These are phyloP conservation scores for Crocallis elinguaria DNA, from an alignment of 2,888 invertebrate genomes.

Conservation along the genomic window DNA sequence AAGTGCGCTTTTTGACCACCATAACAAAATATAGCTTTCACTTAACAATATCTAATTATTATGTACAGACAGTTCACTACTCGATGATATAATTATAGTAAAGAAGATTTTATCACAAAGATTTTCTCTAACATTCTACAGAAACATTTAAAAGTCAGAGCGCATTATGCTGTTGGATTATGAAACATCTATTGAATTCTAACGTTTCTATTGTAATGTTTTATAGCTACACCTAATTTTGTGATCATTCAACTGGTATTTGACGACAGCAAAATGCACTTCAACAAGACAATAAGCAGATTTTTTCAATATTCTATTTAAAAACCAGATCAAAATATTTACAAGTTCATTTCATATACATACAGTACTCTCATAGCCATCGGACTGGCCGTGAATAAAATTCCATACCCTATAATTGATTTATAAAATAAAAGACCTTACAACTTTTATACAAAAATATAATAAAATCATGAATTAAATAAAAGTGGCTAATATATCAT, in stretches of 20 bases:
- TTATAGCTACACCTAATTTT: slow-evolving; percentile 13
- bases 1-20: slow-evolving; percentile 69
- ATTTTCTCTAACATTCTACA: slow-evolving; percentile 69
- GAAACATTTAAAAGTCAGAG: slow-evolving; percentile 59
- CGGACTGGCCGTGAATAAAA: slow-evolving; percentile 48
- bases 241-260: slow-evolving; percentile 28
- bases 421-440: slow-evolving; percentile 57
- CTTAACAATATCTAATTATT: slow-evolving; percentile 62
- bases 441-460: slow-evolving; percentile 62
- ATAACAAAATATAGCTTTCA: slow-evolving; percentile 81
- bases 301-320: slow-evolving; percentile 48
- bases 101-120: slow-evolving; percentile 77
- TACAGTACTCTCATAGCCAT: slow-evolving; percentile 39
- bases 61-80: slow-evolving; percentile 73
- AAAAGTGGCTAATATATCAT: slow-evolving; percentile 60
- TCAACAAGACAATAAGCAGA: slow-evolving; percentile 57
- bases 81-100: slow-evolving; percentile 60
- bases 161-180: slow-evolving; percentile 50
- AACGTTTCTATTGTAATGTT: neutral
- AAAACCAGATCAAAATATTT: slow-evolving; percentile 75
- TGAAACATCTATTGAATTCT: neutral
- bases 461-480: slow-evolving; percentile 68
- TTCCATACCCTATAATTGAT: slow-evolving; percentile 56
- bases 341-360: slow-evolving; percentile 58
- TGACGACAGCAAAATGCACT: slow-evolving; percentile 58